Evolutionary conservation across 2,113 vertebrate genomes (phyloP).

Genomic region (Phoenicopterus ruber): DNA sequence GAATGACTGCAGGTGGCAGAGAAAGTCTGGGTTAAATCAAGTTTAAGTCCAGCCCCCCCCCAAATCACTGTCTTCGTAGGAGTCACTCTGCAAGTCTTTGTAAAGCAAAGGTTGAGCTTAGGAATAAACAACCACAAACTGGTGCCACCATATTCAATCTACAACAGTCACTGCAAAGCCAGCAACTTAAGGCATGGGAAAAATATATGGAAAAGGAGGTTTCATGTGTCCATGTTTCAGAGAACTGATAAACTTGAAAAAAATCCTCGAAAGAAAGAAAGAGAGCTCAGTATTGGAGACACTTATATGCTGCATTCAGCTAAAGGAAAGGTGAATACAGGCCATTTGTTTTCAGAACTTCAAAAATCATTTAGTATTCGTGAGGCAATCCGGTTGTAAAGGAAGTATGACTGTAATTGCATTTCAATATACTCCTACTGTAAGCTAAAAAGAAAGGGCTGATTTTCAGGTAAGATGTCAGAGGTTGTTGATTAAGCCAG

Average conservation of each 20-base stretch:
- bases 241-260: neutral
- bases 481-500: neutral
- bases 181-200: neutral
- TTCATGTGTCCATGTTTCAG: neutral
- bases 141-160: neutral
- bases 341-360: neutral
- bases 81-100: neutral
- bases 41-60: neutral
- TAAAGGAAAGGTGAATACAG: neutral
- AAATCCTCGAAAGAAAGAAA: neutral
- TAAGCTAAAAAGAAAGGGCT: neutral
- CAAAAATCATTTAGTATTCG: neutral
- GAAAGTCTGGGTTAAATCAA: neutral
- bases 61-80: neutral
- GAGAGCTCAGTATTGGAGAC: neutral
- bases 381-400: neutral
- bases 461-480: neutral
- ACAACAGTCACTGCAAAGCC: neutral
- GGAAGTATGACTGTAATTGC: neutral
- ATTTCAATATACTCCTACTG: neutral
- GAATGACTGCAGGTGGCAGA: neutral
- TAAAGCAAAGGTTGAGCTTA: neutral
- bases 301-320: neutral
- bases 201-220: neutral
- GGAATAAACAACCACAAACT: neutral